A percentile compares a stretch with the other conserved stretches of the same genome.
These are phyloP conservation scores for Loripinus fragilis DNA, from an alignment of 2,888 invertebrate species.

Conservation along the genomic window DNA sequence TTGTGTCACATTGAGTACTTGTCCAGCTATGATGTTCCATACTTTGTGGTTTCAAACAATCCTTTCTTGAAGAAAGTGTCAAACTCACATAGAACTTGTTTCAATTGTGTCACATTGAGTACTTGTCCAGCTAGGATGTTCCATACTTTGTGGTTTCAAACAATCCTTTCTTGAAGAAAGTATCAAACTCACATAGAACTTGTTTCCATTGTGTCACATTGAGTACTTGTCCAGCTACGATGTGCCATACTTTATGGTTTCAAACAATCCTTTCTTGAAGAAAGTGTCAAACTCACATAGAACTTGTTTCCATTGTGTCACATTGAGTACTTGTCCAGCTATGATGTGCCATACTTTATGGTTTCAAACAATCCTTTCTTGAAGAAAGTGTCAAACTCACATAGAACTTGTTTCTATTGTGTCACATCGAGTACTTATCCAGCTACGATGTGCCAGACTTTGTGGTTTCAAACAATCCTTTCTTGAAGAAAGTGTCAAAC, in stretches of 20 bases:
- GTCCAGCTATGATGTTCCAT: conserved; percentile 65
- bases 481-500: conserved; percentile 80
- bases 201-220: conserved; percentile 76
- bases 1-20: conserved; percentile 61
- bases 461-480: conserved; percentile 80
- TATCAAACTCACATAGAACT: conserved; percentile 78
- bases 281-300: conserved; percentile 80
- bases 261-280: conserved; percentile 81
- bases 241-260: conserved; percentile 75
- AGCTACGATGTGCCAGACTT: conserved; percentile 71
- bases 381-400: too few species aligned
- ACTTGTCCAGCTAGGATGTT: conserved; percentile 52
- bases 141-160: conserved; percentile 79
- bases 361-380: too few species aligned
- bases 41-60: conserved; percentile 78
- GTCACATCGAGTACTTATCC: too few species aligned
- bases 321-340: too few species aligned
- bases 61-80: conserved; percentile 81
- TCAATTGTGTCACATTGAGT: conserved; percentile 69
- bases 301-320: conserved; percentile 76
- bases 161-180: conserved; percentile 81
- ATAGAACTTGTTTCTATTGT: too few species aligned
- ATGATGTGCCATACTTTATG: too few species aligned
- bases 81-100: conserved; percentile 79
- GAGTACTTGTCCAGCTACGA: conserved; percentile 30